Percentiles rank a stretch among this genome's conserved stretches.
Conservation (phyloP, 1,140 invertebrate genomes). For the Physella acuta region DNA sequence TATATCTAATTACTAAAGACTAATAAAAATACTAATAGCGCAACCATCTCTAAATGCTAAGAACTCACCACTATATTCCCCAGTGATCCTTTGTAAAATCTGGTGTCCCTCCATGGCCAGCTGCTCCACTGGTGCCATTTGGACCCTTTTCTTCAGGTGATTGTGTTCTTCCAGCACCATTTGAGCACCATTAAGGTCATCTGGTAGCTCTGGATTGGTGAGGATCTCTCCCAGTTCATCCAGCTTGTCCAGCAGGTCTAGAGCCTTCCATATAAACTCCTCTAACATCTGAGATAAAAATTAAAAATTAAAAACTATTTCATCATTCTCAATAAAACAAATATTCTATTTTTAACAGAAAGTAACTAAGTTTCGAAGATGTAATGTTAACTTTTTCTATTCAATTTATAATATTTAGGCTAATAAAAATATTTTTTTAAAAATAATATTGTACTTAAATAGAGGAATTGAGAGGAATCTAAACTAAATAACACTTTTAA, state of each 20-base stretch:
- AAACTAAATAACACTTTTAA: no score
- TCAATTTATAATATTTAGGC: no score
- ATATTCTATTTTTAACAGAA: no score
- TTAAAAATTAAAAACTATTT: no score
- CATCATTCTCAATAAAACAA: no score
- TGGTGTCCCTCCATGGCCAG: conserved; percentile 72
- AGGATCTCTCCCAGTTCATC: conserved; percentile 82
- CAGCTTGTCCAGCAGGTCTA: conserved; percentile 85
- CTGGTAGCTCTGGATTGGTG: conserved; percentile 68
- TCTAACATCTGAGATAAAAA: conserved; percentile 81
- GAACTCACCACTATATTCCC: conserved; percentile 40
- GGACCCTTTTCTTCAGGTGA: conserved; percentile 91
- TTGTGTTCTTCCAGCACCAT: conserved; percentile 88
- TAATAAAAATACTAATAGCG: no score
- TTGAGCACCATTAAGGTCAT: conserved; percentile 87
- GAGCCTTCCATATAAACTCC: conserved; percentile 92
- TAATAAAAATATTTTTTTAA: no score
- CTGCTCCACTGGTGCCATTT: conserved; percentile 89
- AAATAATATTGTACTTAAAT: no score
- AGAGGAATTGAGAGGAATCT: no score
- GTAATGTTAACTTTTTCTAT: no score
- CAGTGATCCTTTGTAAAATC: conserved; percentile 49
- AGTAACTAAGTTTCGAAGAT: no score
- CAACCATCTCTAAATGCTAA: neutral
- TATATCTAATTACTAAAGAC: no score